A percentile compares a stretch with the other conserved stretches of the same genome.
Conservation (phyloP, 2,888 invertebrate genomes). For the Trisateles emortualis region DNA sequence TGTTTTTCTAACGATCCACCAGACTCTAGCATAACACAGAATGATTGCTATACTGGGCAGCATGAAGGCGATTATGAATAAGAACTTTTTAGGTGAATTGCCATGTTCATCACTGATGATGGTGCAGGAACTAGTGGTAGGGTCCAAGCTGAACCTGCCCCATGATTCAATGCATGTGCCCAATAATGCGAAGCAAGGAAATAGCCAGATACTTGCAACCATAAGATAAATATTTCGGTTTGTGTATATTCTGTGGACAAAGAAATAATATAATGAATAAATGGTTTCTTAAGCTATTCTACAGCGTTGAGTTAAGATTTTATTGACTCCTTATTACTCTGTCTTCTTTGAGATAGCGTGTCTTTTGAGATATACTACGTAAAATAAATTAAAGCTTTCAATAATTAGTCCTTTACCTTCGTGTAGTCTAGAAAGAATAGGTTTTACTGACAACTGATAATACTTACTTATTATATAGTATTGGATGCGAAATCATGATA, state of each 20-base stretch:
- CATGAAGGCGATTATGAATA: constrained; percentile 94
- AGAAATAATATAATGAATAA: too few relatives aligned
- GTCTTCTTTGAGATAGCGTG: too few relatives aligned
- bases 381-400: too few relatives aligned
- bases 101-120: constrained; percentile 89
- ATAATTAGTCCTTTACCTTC: too few relatives aligned
- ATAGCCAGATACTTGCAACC: constrained; percentile 91
- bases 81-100: constrained; percentile 91
- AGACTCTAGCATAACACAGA: constrained; percentile 93
- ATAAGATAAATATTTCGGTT: constrained; percentile 89
- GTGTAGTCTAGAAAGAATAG: too few relatives aligned
- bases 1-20: constrained; percentile 91
- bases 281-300: too few relatives aligned
- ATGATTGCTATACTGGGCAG: constrained; percentile 94
- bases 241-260: constrained; percentile 88
- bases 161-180: constrained; percentile 92
- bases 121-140: constrained; percentile 91
- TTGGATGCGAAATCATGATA: constrained; percentile 93
- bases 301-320: too few relatives aligned
- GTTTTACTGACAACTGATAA: not conserved
- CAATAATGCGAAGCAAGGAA: constrained; percentile 89
- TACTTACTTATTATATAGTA: constrained; percentile 91
- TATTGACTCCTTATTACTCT: too few relatives aligned
- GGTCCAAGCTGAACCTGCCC: constrained; percentile 93
- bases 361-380: too few relatives aligned